phyloP scores from a whole-genome alignment of 1,140 invertebrate genomes.

The Penaeus chinensis region DNA sequence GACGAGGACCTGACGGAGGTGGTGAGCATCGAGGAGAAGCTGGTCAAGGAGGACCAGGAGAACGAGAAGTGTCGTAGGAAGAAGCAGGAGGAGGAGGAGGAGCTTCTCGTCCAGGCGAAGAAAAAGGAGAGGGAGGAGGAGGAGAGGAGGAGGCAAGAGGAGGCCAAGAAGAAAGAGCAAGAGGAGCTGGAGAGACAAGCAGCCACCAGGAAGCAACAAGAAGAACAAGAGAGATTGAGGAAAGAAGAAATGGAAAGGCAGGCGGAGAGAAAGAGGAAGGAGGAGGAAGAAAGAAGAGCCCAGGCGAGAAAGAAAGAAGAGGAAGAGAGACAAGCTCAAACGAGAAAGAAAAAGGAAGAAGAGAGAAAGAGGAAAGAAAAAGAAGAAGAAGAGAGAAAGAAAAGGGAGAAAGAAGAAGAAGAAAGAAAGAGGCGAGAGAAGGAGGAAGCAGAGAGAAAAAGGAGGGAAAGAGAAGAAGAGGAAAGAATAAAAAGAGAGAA shows the following conservation, averaged over 20 bases:
- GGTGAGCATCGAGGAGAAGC: background rate
- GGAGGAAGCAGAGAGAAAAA: background rate
- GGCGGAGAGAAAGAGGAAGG: conserved; percentile 7
- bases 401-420: conserved; percentile 7
- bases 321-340: conserved; percentile 14
- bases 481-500: background rate
- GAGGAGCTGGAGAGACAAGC: conserved; percentile 74
- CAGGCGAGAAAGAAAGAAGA: conserved; percentile 5
- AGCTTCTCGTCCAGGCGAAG: background rate
- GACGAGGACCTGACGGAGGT: background rate
- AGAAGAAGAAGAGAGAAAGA: background rate
- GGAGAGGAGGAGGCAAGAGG: conserved; percentile 82
- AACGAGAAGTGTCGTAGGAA: conserved; percentile 13
- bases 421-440: background rate
- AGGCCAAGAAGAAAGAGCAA: conserved; percentile 83
- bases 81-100: conserved; percentile 2
- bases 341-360: conserved; percentile 13
- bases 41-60: conserved; percentile 18
- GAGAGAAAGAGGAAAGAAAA: background rate
- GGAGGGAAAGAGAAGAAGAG: background rate
- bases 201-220: background rate
- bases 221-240: conserved; percentile 19
- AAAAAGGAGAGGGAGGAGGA: conserved; percentile 66
- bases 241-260: background rate
- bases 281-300: conserved; percentile 14